phyloP scores from a whole-genome alignment of 2,888 invertebrate species.

The Lumbricus terrestris region DNA sequence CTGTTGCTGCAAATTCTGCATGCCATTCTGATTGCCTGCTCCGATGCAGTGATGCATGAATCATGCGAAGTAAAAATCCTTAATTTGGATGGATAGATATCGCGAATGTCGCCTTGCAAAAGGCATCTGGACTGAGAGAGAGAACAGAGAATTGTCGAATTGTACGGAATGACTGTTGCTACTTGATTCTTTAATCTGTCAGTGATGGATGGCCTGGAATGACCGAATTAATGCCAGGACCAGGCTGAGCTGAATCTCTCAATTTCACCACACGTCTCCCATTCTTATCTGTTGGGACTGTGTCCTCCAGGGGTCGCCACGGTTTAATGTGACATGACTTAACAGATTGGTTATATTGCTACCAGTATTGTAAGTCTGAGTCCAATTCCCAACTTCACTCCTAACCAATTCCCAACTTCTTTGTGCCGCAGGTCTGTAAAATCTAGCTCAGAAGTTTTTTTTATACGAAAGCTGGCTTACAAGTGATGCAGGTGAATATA shows the following conservation, averaged over 20 bases:
- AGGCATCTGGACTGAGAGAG: background rate
- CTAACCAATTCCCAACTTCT: background rate
- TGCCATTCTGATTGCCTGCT: conserved; percentile 3
- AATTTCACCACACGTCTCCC: background rate
- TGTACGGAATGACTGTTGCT: background rate
- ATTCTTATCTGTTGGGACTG: background rate
- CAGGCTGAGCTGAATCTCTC: background rate
- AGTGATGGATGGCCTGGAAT: background rate
- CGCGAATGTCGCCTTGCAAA: background rate
- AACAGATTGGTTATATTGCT: conserved; percentile 3
- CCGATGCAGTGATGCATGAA: background rate
- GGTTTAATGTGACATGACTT: background rate
- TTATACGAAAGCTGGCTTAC: no score
- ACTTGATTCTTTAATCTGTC: background rate
- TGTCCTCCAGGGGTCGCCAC: background rate
- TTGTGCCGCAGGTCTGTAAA: background rate
- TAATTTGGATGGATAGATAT: background rate
- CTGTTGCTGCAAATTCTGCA: background rate
- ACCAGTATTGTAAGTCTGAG: background rate
- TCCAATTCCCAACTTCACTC: background rate
- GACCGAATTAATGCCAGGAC: background rate
- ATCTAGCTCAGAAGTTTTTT: background rate
- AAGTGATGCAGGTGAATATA: no score
- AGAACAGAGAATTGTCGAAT: background rate
- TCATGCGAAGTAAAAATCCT: background rate